These are phyloP conservation scores for Polypedilum pembai DNA, from an alignment of 1,140 invertebrate species.

Conservation along the genomic window DNA sequence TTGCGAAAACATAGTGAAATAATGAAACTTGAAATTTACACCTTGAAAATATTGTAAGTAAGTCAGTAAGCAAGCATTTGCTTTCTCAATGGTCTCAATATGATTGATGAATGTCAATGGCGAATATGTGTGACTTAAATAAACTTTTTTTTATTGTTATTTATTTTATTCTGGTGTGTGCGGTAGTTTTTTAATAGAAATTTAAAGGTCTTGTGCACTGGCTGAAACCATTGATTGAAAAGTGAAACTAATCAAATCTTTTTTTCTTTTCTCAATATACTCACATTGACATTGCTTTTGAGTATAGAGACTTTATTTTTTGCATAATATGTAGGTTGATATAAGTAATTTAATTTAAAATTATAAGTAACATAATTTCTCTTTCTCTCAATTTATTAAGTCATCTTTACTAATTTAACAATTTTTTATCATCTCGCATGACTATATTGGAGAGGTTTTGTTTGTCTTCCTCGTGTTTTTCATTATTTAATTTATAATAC, in stretches of 20 bases:
- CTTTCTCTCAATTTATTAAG: too few relatives aligned
- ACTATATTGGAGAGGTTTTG: too few relatives aligned
- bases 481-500: too few relatives aligned
- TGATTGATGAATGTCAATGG: conserved; percentile 12
- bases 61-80: background rate
- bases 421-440: too few relatives aligned
- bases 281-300: background rate
- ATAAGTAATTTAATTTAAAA: too few relatives aligned
- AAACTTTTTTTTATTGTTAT: background rate
- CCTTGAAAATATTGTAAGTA: background rate
- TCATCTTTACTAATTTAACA: too few relatives aligned
- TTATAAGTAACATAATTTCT: too few relatives aligned
- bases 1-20: background rate
- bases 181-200: too few relatives aligned
- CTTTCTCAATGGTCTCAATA: background rate
- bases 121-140: background rate
- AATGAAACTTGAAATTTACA: background rate
- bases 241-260: background rate
- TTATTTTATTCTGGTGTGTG: too few relatives aligned
- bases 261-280: background rate
- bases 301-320: background rate
- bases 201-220: background rate
- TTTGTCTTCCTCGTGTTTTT: too few relatives aligned
- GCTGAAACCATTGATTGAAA: background rate
- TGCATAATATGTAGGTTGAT: too few relatives aligned